A percentile compares a stretch with the other conserved stretches of the same genome.
These are phyloP conservation scores for Tetramorium simillimum DNA, from an alignment of 1,140 invertebrate genomes.

Conservation along the genomic window DNA sequence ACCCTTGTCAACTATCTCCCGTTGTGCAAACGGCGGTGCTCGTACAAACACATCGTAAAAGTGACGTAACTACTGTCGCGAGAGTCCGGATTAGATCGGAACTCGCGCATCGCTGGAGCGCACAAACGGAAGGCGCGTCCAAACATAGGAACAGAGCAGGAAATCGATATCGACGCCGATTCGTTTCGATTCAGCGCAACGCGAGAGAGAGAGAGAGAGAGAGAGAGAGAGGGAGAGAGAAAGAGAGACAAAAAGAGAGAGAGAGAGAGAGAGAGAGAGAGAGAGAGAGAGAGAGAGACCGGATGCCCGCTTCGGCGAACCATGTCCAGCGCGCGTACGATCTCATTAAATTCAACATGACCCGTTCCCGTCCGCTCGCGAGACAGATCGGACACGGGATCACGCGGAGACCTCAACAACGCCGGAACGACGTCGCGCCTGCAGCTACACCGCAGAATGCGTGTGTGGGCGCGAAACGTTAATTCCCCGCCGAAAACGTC, in stretches of 20 bases:
- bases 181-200: not conserved
- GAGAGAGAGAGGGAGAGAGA: constrained; percentile 12
- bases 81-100: constrained; percentile 3
- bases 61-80: not conserved
- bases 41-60: not conserved
- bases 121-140: not conserved
- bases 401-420: constrained; percentile 26
- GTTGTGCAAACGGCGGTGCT: not conserved
- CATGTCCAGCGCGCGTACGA: constrained; percentile 33
- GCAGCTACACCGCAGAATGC: constrained; percentile 4
- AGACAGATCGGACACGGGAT: constrained; percentile 31
- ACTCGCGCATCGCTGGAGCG: constrained; percentile 1
- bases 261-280: too few species aligned
- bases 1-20: constrained; percentile 5
- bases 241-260: not conserved
- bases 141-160: constrained; percentile 16
- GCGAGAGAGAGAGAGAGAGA: not conserved
- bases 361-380: constrained; percentile 20
- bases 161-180: constrained; percentile 52
- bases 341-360: constrained; percentile 53
- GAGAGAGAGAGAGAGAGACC: not conserved
- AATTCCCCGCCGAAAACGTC: constrained; percentile 39
- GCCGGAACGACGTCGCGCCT: constrained; percentile 13
- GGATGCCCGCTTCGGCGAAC: constrained; percentile 48
- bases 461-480: not conserved